Base-by-base conservation (phyloP, 2,113 vertebrate species). In the Capreolus pygargus region DNA sequence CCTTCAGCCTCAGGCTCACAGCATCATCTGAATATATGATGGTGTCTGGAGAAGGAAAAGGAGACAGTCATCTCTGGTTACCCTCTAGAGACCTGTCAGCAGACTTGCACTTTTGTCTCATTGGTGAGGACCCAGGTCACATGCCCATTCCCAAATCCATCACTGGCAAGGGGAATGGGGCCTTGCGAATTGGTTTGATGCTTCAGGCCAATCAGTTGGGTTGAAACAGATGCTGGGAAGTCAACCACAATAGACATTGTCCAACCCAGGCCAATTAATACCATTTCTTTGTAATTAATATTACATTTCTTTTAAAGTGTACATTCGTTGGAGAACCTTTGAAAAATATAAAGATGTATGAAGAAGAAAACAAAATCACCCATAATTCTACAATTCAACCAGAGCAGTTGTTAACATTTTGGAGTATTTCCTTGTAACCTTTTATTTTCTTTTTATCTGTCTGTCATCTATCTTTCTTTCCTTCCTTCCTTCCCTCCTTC, bases 331-430 rank as follows among this genome's bases (percentile, higher is more conserved):
- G 47, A 76, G n/a, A 91, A 76, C 74, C 60, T 87, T 39, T 88
- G n/a, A 88, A 81, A 92, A 92, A 60, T 23, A 25, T 0, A 83
- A 87, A 95, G 79, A 28, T 70, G 2, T 64, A 28, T 50, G 19
- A 92, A 91, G 39, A 58, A 86, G n/a, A 92, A 98, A 64, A 57
- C 8, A 43, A 64, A 91, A 50, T 67, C 21, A 43, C 10, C 17
- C 6, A 39, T 89, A 12, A 61, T 92, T 25, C 92, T 7, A 43
- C 21, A 3, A 54, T 82, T 96, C 21, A 89, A 1, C 45, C 8
- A 61, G 39, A 58, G 30, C 1, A 64, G 8, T n/a, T 57, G n/a
- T 84, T 74, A 89, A 82, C 15, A 47, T 47, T 91, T 93, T 81
- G 28, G 33, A 76, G 10, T 33, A 27, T 93, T 95, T 76, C 52